Percentiles rank a stretch among this genome's conserved stretches.
phyloP scores from a whole-genome alignment of 2,113 vertebrate species.

The Girardinichthys multiradiatus region DNA sequence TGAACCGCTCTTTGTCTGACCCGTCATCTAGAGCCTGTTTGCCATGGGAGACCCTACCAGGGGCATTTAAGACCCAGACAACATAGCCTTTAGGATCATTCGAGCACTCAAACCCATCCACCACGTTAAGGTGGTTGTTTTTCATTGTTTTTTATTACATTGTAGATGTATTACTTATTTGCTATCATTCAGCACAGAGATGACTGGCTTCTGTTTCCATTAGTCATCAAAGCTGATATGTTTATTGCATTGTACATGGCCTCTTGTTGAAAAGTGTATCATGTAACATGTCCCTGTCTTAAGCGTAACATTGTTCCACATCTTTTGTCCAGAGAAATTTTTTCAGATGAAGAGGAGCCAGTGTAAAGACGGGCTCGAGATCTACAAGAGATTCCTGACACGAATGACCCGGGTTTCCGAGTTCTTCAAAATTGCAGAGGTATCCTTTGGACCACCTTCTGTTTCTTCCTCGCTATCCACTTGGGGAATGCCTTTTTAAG shows the following conservation, averaged over 20 bases:
- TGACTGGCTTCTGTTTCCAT: neutral
- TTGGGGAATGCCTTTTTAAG: neutral
- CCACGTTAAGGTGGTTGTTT: no score
- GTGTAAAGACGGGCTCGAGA: conserved; percentile 98
- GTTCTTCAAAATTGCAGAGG: conserved; percentile 98
- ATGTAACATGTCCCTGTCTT: neutral
- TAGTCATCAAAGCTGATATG: neutral
- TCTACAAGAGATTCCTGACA: conserved; percentile 98
- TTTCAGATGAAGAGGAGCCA: conserved; percentile 99
- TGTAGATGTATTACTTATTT: neutral
- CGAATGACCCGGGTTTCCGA: conserved; percentile 98
- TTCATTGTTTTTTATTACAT: no score
- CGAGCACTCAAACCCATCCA: no score
- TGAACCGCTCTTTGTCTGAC: no score
- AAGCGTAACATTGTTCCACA: neutral
- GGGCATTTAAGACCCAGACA: no score
- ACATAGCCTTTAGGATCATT: no score
- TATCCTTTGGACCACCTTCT: conserved; percentile 52
- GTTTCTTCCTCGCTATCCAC: neutral
- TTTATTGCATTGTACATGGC: no score
- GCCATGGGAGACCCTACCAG: no score
- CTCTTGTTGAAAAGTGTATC: no score
- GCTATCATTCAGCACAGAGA: neutral
- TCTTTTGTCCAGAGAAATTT: conserved; percentile 89
- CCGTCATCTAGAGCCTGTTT: no score